Percentiles rank a stretch among this genome's conserved stretches.
These are phyloP conservation scores for Blastobasis lacticolella DNA, from an alignment of 2,888 invertebrate species.

Conservation along the genomic window DNA sequence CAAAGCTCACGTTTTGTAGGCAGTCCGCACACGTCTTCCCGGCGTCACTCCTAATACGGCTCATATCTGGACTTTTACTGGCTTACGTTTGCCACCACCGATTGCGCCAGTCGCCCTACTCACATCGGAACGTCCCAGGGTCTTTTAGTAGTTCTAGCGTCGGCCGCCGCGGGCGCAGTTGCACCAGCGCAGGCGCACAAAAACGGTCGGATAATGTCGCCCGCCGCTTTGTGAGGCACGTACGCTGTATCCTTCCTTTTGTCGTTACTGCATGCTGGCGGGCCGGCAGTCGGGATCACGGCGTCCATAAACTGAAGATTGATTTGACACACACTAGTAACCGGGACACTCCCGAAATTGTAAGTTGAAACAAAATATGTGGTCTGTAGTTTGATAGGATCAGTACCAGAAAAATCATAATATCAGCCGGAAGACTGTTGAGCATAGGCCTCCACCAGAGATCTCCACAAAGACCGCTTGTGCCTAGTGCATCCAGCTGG, in stretches of 20 bases:
- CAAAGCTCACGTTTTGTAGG: slow-evolving; percentile 20
- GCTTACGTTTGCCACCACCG: no score
- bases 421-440: no score
- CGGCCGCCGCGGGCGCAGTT: no score
- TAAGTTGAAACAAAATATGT: no score
- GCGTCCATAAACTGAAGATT: background rate
- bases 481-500: no score
- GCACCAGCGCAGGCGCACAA: slow-evolving; percentile 15
- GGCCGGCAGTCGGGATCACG: slow-evolving; percentile 1
- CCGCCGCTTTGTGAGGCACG: slow-evolving; percentile 61
- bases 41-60: slow-evolving; percentile 49
- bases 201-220: slow-evolving; percentile 55
- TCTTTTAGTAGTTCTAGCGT: no score
- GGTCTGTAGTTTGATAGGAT: background rate
- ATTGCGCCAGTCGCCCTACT: no score
- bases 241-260: slow-evolving; percentile 61
- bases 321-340: slow-evolving; percentile 1
- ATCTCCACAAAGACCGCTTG: no score
- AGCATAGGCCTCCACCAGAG: no score
- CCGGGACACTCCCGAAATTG: no score
- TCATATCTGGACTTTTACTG: background rate
- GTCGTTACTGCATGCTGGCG: slow-evolving; percentile 27
- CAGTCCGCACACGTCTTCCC: slow-evolving; percentile 31
- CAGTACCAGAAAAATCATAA: no score
- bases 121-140: no score